phyloP scores from a whole-genome alignment of 1,140 invertebrate species.

The Drosophila nannoptera region DNA sequence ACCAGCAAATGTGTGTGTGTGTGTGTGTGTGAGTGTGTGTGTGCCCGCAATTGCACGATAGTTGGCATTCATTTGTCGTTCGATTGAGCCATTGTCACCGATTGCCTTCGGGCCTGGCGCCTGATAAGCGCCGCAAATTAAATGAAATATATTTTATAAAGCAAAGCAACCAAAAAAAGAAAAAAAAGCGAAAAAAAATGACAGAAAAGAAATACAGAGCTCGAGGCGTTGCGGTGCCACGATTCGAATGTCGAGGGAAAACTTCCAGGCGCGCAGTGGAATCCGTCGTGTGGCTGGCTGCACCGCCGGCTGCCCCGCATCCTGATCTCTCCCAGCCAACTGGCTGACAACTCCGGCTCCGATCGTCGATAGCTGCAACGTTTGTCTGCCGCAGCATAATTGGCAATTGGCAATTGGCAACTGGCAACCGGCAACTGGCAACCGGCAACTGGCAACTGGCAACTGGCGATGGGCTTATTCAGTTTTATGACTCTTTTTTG shows the following conservation, averaged over 20 bases:
- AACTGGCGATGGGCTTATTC: slow-evolving; percentile 68
- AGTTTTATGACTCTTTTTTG: slow-evolving; percentile 62
- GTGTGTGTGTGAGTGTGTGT: not conserved
- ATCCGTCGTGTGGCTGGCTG: slow-evolving; percentile 55
- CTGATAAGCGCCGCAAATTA: slow-evolving; percentile 75
- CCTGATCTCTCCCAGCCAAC: slow-evolving; percentile 38
- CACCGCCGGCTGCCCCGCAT: not conserved
- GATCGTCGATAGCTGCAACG: slow-evolving; percentile 69
- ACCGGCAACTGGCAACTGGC: slow-evolving; percentile 76
- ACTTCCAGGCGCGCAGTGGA: slow-evolving; percentile 51
- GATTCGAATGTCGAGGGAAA: slow-evolving; percentile 24
- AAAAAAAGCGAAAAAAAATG: not conserved
- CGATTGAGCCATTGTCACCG: slow-evolving; percentile 73
- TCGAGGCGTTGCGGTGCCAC: slow-evolving; percentile 38
- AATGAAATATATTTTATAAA: slow-evolving; percentile 64
- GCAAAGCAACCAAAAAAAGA: not conserved
- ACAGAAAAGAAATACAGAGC: not conserved
- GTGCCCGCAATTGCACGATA: slow-evolving; percentile 13
- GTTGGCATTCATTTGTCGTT: slow-evolving; percentile 45
- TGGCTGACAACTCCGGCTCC: slow-evolving; percentile 55
- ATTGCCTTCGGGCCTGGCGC: slow-evolving; percentile 61
- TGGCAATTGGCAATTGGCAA: slow-evolving; percentile 76
- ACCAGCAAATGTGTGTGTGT: no score
- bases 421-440: slow-evolving; percentile 67
- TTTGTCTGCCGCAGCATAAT: slow-evolving; percentile 69